Evolutionary conservation across 2,797 vertebrate genomes (phyloP), one percentile per base, ranked within the genome.

Genomic region (Bradypus variegatus): DNA sequence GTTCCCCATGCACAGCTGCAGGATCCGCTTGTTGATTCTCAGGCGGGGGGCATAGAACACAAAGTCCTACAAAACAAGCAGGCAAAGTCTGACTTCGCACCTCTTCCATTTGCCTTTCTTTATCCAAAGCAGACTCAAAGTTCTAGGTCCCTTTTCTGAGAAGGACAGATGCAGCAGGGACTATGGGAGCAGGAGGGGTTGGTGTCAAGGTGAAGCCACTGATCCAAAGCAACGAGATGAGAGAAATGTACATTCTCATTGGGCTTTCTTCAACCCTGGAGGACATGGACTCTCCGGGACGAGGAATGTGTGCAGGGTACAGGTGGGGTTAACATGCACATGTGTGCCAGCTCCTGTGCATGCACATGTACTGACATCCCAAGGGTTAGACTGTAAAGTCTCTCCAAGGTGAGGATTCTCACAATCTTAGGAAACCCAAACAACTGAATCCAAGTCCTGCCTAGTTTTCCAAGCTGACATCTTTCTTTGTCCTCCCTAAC

Each of bases 1-100:
- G 97, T 99, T 99, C 77, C 99, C 99, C 98, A 99, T 99, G 97
- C 99, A 99, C 23, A 99, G 98, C 97, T 99, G 98, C 96, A 99
- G 98, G 97, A 99, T 98, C 90, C 99, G 98, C 97, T 99, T 99
- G 97, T 99, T 99, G 78, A 99, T 98, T 95, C 99, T 98, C 97
- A 99, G 98, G 29, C 99, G 98, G 1, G 98, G 98, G 0, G 99
- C 98, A 0, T 98, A 99, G 97, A 99, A 99, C 93, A 99, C 98
- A 86, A 99, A 99, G 97, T 99, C 99, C 99, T 99, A 25, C 8
- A 4, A 88, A 16, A 93, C 16, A 95, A 31, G 93, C 6, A 36
- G 25, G 21, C 13, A 3, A 12, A 13, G n/a, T 19, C 16, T 7
- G 83, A 29, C 8, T 38, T 27, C 1, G 38, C 55, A 19, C 29